phyloP scores from a whole-genome alignment of 2,113 vertebrate species.

The Pyxicephalus adspersus region DNA sequence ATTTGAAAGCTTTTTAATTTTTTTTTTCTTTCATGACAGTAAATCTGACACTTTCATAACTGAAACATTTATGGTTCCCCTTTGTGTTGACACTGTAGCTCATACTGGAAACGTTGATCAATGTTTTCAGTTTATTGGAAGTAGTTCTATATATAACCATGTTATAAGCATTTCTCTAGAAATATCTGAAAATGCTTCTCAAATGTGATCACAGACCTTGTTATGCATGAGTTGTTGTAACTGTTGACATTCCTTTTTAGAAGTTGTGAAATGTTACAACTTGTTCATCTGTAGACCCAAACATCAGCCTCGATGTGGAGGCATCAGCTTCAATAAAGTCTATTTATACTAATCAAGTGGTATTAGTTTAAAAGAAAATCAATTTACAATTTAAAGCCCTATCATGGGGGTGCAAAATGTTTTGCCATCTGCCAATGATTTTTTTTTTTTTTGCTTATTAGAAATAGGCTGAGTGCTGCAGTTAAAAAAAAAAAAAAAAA shows the following conservation, averaged over 20 bases:
- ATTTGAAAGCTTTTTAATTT: conserved; percentile 88
- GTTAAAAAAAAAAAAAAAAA: too few species aligned
- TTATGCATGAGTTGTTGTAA: conserved; percentile 88
- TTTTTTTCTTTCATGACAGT: conserved; percentile 79
- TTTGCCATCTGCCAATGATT: too few species aligned
- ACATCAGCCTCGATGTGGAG: conserved; percentile 88
- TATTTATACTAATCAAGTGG: conserved; percentile 80
- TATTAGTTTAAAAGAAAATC: conserved; percentile 59
- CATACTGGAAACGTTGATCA: conserved; percentile 81
- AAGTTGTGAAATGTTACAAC: conserved; percentile 88
- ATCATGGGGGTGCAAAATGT: too few species aligned
- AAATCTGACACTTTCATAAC: conserved; percentile 87
- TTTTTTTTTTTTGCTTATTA: too few species aligned
- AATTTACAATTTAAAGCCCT: too few species aligned
- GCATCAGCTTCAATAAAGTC: conserved; percentile 91
- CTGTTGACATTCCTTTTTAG: conserved; percentile 92
- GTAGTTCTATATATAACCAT: conserved; percentile 87
- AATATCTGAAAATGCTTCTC: conserved; percentile 86
- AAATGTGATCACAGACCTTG: conserved; percentile 85
- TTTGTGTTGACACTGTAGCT: conserved; percentile 87
- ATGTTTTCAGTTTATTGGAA: conserved; percentile 87
- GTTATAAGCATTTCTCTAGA: conserved; percentile 86
- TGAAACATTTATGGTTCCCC: conserved; percentile 83
- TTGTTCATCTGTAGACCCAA: conserved; percentile 89
- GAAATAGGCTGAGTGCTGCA: too few species aligned